These are phyloP conservation scores for Caenorhabditis latens DNA, from an alignment of 1,140 invertebrate genomes.

Conservation along the genomic window DNA sequence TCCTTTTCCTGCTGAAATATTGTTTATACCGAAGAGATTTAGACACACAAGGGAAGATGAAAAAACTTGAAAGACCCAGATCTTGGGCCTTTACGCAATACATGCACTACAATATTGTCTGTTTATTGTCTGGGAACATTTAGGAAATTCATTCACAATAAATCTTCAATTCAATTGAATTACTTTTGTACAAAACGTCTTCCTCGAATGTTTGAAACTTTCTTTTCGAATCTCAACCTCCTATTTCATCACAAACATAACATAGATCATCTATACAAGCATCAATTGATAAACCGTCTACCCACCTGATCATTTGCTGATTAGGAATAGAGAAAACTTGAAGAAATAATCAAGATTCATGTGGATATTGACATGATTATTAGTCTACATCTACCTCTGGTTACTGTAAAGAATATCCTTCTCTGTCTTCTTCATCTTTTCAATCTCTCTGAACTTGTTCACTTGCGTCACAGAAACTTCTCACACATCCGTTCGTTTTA, in stretches of 20 bases:
- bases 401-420: no score
- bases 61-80: slow-evolving; percentile 14
- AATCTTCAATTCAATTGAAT: no score
- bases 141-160: no score
- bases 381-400: no score
- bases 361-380: no score
- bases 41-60: not conserved
- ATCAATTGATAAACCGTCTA: not conserved
- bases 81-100: not conserved
- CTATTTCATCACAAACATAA: not conserved
- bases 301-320: no score
- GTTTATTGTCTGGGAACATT: not conserved
- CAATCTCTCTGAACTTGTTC: not conserved
- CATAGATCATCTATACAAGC: slow-evolving; percentile 2
- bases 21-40: not conserved
- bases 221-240: not conserved
- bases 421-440: not conserved
- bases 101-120: slow-evolving; percentile 26
- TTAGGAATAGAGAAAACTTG: no score
- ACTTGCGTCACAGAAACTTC: not conserved
- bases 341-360: no score
- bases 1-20: not conserved
- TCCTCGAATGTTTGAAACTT: not conserved
- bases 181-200: no score
- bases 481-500: not conserved